Base-by-base conservation (phyloP, 2,113 vertebrate species). In the Nanorana parkeri region DNA sequence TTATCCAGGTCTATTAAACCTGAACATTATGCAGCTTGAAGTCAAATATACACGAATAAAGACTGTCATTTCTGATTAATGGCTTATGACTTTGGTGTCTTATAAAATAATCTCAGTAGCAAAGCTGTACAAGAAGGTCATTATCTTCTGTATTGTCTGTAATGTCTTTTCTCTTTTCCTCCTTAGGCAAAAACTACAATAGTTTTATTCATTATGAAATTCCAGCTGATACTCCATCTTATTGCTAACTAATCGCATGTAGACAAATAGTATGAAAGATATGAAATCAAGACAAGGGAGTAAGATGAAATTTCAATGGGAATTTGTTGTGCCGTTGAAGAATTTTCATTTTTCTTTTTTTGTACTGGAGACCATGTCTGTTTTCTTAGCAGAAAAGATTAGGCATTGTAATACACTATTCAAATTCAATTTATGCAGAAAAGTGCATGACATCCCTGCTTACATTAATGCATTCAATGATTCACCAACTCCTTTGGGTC, bases 21-120 rank as follows among this genome's bases (percentile, higher is more conserved):
- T 92, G 94, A 93, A 93, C 93, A 93, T 95, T 95, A 95, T 94
- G 90, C 92, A 88, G 88, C 84, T 89, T 93, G 90, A 75, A 93
- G 93, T 94, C 94, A 95, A 96, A 94, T 93, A 95, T 92, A 96
- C 92, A 94, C 94, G 94, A 95, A 95, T 95, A 94, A 92, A 91
- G 92, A 90, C 91, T 95, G 94, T 94, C 94, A 93, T 91, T 91
- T 91, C 89, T 96, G 94, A 97, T 96, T 94, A 96, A 97, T 96
- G 93, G 81, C 89, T 94, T 92, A 90, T 91, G 88, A 93, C 91
- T 92, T 87, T 83, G 91, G 83, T 92, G 89, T 91, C 88, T 91
- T 89, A 88, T 86, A 89, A 88, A 93, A 92, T 91, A 89, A 90
- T 91, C 89, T 91, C 89, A 87, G 88, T 86, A 91, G 88, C 88